Evolutionary conservation across 2,888 invertebrate genomes (phyloP).

Genomic region (Apotomis betuletana): DNA sequence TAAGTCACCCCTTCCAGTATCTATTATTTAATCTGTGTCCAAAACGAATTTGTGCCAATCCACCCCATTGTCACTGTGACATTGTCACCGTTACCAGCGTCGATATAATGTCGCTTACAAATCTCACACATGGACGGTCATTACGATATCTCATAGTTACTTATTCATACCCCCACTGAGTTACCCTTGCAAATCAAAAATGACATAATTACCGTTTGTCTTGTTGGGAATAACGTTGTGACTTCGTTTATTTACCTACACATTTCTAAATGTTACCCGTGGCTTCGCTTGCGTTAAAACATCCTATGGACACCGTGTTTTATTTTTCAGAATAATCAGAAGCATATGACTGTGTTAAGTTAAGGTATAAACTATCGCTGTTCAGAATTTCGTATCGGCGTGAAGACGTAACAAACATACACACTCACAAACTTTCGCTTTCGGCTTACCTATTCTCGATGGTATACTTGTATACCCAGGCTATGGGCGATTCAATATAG

Average conservation of each 20-base stretch:
- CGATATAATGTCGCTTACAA: constrained; percentile 50
- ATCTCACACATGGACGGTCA: constrained; percentile 46
- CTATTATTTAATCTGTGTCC: not conserved
- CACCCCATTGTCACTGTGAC: constrained; percentile 26
- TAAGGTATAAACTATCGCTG: too few relatives aligned
- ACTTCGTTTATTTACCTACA: constrained; percentile 11
- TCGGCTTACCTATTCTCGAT: too few relatives aligned
- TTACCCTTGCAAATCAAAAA: constrained; percentile 14
- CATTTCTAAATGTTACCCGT: too few relatives aligned
- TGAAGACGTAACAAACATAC: too few relatives aligned
- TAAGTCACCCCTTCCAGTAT: not conserved
- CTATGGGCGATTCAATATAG: too few relatives aligned
- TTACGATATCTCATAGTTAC: constrained; percentile 44
- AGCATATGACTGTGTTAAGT: too few relatives aligned
- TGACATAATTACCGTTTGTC: constrained; percentile 35
- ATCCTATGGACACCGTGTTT: too few relatives aligned
- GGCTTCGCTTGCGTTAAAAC: too few relatives aligned
- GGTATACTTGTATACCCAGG: too few relatives aligned
- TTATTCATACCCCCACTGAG: constrained; percentile 28
- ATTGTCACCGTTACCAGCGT: constrained; percentile 6
- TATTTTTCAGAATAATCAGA: too few relatives aligned
- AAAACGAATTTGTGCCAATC: constrained; percentile 23
- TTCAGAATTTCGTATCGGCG: too few relatives aligned
- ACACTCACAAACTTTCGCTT: too few relatives aligned
- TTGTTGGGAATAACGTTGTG: constrained; percentile 16